These are phyloP conservation scores for Sarcophaga bullata DNA, from an alignment of 1,140 invertebrate genomes.

Conservation along the genomic window DNA sequence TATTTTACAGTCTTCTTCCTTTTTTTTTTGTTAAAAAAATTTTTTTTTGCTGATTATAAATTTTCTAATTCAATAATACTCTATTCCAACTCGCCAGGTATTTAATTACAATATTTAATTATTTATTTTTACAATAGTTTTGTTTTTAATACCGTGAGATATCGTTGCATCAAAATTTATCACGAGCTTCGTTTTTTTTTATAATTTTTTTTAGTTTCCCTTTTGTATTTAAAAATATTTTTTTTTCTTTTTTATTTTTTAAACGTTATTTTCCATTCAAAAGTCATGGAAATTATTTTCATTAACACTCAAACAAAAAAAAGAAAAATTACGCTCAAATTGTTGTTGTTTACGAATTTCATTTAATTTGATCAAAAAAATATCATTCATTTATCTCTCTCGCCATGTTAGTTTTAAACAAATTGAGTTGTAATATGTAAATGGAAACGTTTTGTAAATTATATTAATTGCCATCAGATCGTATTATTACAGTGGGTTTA, in stretches of 20 bases:
- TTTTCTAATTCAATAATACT: not conserved
- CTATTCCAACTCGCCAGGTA: not conserved
- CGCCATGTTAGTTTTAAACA: no score
- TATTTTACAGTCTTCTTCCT: not conserved
- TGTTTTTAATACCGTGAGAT: conserved; percentile 6
- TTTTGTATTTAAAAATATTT: not conserved
- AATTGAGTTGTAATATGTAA: no score
- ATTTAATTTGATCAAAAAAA: no score
- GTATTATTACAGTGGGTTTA: no score
- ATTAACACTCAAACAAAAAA: not conserved
- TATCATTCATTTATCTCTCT: no score
- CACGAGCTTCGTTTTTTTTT: conserved; percentile 1
- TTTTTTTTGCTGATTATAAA: not conserved
- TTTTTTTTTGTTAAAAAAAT: not conserved
- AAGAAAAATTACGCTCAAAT: not conserved
- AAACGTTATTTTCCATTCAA: not conserved
- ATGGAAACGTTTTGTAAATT: no score
- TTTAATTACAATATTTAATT: no score
- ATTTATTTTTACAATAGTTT: not conserved
- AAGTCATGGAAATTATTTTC: not conserved
- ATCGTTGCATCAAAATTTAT: not conserved
- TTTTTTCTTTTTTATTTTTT: not conserved
- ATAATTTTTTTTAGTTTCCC: no score
- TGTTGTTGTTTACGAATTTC: no score
- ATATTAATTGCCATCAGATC: no score